Evolutionary conservation across 2,113 vertebrate species (phyloP).

Genomic region (Casuarius casuarius): DNA sequence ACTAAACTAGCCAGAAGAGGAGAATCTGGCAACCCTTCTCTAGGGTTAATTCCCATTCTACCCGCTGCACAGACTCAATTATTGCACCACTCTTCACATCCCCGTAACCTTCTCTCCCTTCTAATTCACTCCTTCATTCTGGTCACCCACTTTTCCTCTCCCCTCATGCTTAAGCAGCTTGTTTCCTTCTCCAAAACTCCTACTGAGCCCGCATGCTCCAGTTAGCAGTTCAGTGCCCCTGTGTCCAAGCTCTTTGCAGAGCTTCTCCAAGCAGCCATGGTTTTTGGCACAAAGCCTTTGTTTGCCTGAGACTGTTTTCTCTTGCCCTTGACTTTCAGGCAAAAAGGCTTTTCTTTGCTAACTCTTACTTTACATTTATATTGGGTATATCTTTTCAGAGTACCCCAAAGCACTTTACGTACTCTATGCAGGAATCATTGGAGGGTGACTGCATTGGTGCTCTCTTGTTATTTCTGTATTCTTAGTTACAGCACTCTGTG

Average conservation of each 20-base stretch:
- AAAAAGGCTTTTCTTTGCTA: conserved; percentile 14
- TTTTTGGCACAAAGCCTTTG: not conserved
- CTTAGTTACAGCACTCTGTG: conserved; percentile 21
- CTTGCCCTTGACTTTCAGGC: not conserved
- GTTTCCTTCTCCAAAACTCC: not conserved
- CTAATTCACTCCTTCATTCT: not conserved
- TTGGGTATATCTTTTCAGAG: not conserved
- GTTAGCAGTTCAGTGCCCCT: not conserved
- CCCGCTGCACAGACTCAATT: not conserved
- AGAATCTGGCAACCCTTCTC: not conserved
- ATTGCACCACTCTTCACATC: rapidly evolving
- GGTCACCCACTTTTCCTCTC: not conserved
- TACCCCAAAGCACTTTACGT: conserved; percentile 32
- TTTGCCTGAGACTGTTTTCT: not conserved
- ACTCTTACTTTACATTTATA: conserved; percentile 41
- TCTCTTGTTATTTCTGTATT: conserved; percentile 44
- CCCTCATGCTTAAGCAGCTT: not conserved
- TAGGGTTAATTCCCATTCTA: not conserved
- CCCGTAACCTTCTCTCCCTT: not conserved
- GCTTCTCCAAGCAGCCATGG: not conserved
- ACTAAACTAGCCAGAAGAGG: not conserved
- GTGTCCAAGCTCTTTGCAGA: not conserved
- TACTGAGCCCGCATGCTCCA: not conserved
- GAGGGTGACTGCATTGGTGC: not conserved
- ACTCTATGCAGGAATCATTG: not conserved